phyloP scores from a whole-genome alignment of 2,113 vertebrate genomes.

The Beaufortia kweichowensis region DNA sequence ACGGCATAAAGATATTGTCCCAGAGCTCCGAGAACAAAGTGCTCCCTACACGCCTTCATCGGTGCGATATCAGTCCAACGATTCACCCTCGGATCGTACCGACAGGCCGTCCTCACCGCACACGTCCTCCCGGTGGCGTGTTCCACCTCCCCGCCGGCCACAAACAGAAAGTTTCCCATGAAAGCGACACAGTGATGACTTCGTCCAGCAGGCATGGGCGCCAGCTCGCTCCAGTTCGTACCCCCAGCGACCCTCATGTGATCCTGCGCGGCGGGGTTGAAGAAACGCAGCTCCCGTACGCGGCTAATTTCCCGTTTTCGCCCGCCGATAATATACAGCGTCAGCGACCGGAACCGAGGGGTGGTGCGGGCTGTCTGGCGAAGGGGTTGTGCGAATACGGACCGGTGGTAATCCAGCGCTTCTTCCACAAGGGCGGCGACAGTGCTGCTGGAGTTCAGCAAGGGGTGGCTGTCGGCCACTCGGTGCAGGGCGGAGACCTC shows the following conservation, averaged over 20 bases:
- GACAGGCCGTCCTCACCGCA: slow-evolving; percentile 88
- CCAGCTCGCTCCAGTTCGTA: slow-evolving; percentile 92
- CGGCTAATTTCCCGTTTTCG: slow-evolving; percentile 90
- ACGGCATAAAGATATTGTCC: slow-evolving; percentile 89
- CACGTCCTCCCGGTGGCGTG: slow-evolving; percentile 86
- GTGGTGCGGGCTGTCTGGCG: slow-evolving; percentile 88
- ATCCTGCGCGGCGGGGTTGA: slow-evolving; percentile 88
- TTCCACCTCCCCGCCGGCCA: slow-evolving; percentile 91
- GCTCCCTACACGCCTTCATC: slow-evolving; percentile 96
- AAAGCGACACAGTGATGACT: slow-evolving; percentile 96
- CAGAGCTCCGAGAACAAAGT: slow-evolving; percentile 90
- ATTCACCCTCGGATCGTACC: slow-evolving; percentile 89
- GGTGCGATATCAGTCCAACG: slow-evolving; percentile 92
- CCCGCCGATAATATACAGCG: slow-evolving; percentile 89
- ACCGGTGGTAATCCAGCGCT: slow-evolving; percentile 90
- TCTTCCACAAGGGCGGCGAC: slow-evolving; percentile 85
- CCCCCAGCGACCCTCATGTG: slow-evolving; percentile 83
- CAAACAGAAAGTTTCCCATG: slow-evolving; percentile 95
- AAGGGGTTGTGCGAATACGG: slow-evolving; percentile 88
- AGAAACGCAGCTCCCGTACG: slow-evolving; percentile 89
- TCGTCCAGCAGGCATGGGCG: slow-evolving; percentile 87
- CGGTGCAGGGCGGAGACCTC: slow-evolving; percentile 85
- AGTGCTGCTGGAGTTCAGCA: slow-evolving; percentile 84
- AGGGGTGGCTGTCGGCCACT: slow-evolving; percentile 81
- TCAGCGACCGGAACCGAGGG: slow-evolving; percentile 90